Evolutionary conservation across 2,113 vertebrate species (phyloP).

Genomic region (Toxostoma redivivum): DNA sequence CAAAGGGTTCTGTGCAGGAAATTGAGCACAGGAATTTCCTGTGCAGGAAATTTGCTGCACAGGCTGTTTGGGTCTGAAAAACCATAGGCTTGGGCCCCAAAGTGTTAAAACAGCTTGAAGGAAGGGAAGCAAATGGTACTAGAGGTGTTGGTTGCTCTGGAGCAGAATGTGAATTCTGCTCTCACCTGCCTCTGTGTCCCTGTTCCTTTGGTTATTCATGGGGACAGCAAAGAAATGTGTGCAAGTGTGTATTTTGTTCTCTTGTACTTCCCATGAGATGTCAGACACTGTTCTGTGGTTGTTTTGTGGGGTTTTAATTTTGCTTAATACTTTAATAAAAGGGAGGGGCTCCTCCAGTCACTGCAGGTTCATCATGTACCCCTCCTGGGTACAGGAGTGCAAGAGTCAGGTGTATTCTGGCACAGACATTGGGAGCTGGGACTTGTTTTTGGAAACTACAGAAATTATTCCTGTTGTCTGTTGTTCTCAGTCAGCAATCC

Average conservation of each 20-base stretch:
- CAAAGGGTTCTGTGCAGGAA: neutral
- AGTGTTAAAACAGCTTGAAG: neutral
- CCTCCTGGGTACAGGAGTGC: neutral
- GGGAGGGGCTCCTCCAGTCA: neutral
- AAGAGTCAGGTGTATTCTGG: neutral
- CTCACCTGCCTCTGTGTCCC: neutral
- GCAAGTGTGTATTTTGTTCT: neutral
- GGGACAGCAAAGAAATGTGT: neutral
- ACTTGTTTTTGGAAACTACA: neutral
- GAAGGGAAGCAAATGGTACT: neutral
- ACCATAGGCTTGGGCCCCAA: neutral
- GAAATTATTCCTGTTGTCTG: neutral
- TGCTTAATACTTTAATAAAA: neutral
- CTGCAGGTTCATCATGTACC: neutral
- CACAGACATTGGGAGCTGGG: neutral
- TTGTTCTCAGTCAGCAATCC: neutral
- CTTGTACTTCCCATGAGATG: neutral
- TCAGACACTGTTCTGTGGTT: neutral
- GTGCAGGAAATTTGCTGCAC: neutral
- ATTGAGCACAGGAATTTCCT: no score
- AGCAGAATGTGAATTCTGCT: neutral
- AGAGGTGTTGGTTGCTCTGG: neutral
- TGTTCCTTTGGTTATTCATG: neutral
- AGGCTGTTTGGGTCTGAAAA: neutral
- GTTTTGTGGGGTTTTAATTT: neutral